Percentiles rank a stretch among this genome's conserved stretches.
phyloP scores from a whole-genome alignment of 2,113 vertebrate species.

The Syngnathus typhle region DNA sequence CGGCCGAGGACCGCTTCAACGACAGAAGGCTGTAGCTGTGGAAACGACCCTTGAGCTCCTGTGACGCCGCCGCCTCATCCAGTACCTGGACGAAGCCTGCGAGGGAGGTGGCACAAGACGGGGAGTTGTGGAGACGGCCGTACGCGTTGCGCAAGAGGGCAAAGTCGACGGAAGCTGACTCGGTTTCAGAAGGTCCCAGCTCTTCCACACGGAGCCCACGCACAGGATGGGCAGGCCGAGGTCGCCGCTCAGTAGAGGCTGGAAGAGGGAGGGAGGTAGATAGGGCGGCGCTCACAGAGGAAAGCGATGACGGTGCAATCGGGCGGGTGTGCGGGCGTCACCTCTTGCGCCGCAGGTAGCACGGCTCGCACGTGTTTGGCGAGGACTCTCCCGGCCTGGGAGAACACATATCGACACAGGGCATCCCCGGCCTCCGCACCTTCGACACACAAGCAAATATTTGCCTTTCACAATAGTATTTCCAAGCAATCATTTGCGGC shows the following conservation, averaged over 20 bases:
- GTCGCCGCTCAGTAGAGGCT: conserved; percentile 74
- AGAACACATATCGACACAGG: conserved; percentile 76
- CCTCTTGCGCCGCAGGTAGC: conserved; percentile 77
- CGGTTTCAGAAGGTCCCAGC: conserved; percentile 81
- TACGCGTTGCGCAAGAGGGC: neutral
- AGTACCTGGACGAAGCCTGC: conserved; percentile 79
- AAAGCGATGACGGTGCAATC: neutral
- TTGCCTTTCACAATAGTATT: neutral
- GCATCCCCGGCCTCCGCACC: conserved; percentile 79
- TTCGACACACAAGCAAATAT: conserved; percentile 40
- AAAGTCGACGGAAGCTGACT: conserved; percentile 63
- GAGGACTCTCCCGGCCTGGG: conserved; percentile 76
- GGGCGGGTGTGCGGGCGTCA: conserved; percentile 35
- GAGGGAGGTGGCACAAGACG: neutral
- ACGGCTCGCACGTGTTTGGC: conserved; percentile 83
- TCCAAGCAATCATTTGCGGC: neutral
- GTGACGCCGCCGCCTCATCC: conserved; percentile 45
- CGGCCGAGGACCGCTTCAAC: conserved; percentile 75
- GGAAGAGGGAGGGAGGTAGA: neutral
- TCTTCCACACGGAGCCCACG: conserved; percentile 92
- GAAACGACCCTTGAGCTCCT: conserved; percentile 53
- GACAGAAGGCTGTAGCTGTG: conserved; percentile 78
- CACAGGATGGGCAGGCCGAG: conserved; percentile 84
- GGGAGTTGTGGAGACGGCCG: neutral
- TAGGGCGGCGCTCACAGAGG: neutral